phyloP scores from a whole-genome alignment of 2,888 invertebrate genomes.

The Norana najaformis region DNA sequence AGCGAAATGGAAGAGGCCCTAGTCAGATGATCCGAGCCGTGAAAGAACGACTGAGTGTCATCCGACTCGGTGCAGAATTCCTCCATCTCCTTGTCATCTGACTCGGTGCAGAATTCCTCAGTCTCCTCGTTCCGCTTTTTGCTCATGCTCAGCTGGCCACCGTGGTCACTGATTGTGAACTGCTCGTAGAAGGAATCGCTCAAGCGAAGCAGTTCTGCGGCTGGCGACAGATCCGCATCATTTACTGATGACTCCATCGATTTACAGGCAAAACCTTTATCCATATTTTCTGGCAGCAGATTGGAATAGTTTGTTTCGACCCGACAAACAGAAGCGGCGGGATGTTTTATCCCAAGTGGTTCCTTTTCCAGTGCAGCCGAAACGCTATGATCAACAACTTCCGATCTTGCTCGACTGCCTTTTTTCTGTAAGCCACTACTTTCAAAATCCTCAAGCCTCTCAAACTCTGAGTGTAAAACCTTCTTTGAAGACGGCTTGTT shows the following conservation, averaged over 20 bases:
- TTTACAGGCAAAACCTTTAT: background rate
- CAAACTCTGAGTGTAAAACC: background rate
- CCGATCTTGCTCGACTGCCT: background rate
- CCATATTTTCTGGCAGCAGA: background rate
- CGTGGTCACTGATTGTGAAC: background rate
- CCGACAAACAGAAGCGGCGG: background rate
- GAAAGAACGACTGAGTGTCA: background rate
- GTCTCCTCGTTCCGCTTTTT: background rate
- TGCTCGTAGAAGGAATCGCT: slow-evolving; percentile 3
- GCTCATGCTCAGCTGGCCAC: background rate
- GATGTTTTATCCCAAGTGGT: background rate
- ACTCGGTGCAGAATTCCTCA: background rate
- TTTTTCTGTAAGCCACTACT: background rate
- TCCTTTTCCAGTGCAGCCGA: background rate
- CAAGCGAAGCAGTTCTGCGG: background rate
- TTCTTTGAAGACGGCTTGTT: background rate
- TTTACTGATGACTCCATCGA: background rate
- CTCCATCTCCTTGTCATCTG: background rate
- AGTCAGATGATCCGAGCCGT: background rate
- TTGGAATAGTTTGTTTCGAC: background rate
- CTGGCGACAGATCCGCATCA: background rate
- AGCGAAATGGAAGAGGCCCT: background rate
- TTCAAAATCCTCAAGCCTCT: background rate
- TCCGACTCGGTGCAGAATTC: slow-evolving; percentile 13
- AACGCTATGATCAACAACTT: background rate